Percentiles rank a stretch among this genome's conserved stretches.
These are phyloP conservation scores for Porites lutea DNA, from an alignment of 64 coral and sea anemone species.

Conservation along the genomic window DNA sequence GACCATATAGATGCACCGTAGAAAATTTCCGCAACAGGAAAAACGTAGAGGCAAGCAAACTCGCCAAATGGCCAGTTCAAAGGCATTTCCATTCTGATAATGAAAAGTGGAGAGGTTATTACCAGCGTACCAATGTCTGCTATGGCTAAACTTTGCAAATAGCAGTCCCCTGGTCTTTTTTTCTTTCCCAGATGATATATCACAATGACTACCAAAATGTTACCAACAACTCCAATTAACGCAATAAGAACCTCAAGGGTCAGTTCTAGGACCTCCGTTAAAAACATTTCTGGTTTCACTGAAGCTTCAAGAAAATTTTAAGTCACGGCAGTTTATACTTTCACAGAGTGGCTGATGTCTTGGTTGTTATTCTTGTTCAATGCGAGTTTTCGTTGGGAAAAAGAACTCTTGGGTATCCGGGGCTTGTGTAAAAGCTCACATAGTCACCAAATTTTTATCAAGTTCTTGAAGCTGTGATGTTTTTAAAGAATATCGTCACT, in stretches of 20 bases:
- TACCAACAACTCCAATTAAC: conserved; percentile 68
- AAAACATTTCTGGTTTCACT: neutral
- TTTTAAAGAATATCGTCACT: too few relatives aligned
- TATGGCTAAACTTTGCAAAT: conserved; percentile 54
- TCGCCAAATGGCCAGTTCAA: conserved; percentile 55
- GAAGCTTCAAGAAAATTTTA: too few relatives aligned
- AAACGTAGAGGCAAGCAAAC: conserved; percentile 51
- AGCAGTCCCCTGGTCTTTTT: conserved; percentile 46
- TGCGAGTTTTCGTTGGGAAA: too few relatives aligned
- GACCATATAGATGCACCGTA: conserved; percentile 68
- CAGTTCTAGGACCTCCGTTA: neutral
- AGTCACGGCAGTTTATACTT: too few relatives aligned
- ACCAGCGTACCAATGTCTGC: conserved; percentile 61
- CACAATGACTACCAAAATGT: conserved; percentile 54
- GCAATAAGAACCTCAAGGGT: conserved; percentile 12
- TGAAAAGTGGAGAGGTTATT: conserved; percentile 29
- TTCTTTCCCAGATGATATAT: conserved; percentile 13
- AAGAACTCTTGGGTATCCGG: too few relatives aligned
- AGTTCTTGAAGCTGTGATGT: too few relatives aligned
- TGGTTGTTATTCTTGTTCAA: too few relatives aligned
- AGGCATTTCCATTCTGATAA: conserved; percentile 35
- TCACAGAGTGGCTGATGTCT: too few relatives aligned
- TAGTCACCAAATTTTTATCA: too few relatives aligned
- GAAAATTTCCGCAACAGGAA: conserved; percentile 47
- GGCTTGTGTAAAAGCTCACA: too few relatives aligned